Percentiles rank a stretch among this genome's conserved stretches.
These are phyloP conservation scores for Drosophila putrida DNA, from an alignment of 2,888 invertebrate species.

Conservation along the genomic window DNA sequence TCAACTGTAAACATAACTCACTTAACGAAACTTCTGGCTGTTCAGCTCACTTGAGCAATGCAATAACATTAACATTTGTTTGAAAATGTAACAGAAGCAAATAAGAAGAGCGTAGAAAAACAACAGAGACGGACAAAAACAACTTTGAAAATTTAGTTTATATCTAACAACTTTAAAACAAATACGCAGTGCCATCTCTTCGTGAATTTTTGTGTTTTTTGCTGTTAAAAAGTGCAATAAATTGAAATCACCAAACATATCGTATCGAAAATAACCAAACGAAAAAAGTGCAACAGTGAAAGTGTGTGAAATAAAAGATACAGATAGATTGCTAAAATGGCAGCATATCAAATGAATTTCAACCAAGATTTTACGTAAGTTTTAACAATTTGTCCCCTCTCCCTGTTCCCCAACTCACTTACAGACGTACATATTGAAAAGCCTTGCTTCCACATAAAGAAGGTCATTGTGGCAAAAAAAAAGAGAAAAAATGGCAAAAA, in stretches of 20 bases:
- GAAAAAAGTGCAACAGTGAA: slow-evolving; percentile 50
- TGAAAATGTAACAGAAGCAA: slow-evolving; percentile 56
- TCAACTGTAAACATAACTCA: slow-evolving; percentile 1
- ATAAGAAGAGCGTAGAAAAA: slow-evolving; percentile 64
- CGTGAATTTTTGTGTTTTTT: slow-evolving; percentile 36
- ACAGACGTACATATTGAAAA: slow-evolving; percentile 21
- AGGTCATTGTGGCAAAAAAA: slow-evolving; percentile 67
- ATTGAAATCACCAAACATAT: slow-evolving; percentile 8
- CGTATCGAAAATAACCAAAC: slow-evolving; percentile 11
- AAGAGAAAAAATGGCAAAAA: slow-evolving; percentile 29
- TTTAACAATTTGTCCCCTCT: slow-evolving; percentile 36
- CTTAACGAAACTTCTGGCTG: slow-evolving; percentile 31
- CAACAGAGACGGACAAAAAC: slow-evolving; percentile 70
- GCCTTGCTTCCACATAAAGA: slow-evolving; percentile 58
- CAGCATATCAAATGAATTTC: slow-evolving; percentile 79
- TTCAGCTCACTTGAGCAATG: slow-evolving; percentile 1
- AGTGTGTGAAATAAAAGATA: slow-evolving; percentile 53
- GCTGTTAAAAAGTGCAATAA: slow-evolving; percentile 35
- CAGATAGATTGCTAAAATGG: slow-evolving; percentile 63
- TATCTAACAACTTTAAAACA: slow-evolving; percentile 26
- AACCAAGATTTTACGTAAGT: slow-evolving; percentile 83
- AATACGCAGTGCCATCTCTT: slow-evolving; percentile 14
- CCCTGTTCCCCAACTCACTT: background rate
- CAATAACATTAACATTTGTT: slow-evolving; percentile 53
- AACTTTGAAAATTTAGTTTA: slow-evolving; percentile 48